These are phyloP conservation scores for Rhipidura dahli DNA, from an alignment of 2,113 vertebrate species.

Conservation along the genomic window DNA sequence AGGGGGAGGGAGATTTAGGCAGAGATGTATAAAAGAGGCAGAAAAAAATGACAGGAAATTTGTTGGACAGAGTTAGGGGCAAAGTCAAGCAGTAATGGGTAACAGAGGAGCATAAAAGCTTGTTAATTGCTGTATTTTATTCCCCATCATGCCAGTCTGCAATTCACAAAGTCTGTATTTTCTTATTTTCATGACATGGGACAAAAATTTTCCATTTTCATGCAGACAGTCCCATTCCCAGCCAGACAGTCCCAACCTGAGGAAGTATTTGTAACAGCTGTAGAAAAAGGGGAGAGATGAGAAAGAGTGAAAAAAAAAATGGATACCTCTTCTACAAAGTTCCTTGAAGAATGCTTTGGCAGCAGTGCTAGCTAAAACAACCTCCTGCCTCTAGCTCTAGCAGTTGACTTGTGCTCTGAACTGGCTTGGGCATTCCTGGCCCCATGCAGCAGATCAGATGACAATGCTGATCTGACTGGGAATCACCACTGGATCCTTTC, in stretches of 20 bases:
- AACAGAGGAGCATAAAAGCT: not conserved
- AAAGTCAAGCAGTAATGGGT: not conserved
- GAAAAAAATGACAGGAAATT: not conserved
- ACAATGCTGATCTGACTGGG: not conserved
- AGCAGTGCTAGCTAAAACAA: not conserved
- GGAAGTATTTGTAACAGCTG: not conserved
- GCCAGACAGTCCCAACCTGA: not conserved
- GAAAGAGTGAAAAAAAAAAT: not conserved
- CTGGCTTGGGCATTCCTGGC: not conserved
- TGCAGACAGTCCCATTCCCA: not conserved
- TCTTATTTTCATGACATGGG: not conserved
- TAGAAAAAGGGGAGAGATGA: not conserved
- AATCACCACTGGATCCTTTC: not conserved
- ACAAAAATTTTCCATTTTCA: not conserved
- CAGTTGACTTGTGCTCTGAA: not conserved
- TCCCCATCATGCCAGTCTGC: not conserved
- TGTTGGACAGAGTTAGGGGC: not conserved
- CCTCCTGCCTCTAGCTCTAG: not conserved
- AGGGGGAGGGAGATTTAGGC: not conserved
- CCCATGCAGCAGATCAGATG: not conserved
- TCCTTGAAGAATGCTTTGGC: not conserved
- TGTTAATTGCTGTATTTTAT: not conserved
- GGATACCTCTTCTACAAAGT: not conserved
- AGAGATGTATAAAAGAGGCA: not conserved
- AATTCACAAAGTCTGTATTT: not conserved